A percentile compares a stretch with the other conserved stretches of the same genome.
Conservation (phyloP, 1,140 invertebrate genomes). For the Anoplolepis gracilipes region DNA sequence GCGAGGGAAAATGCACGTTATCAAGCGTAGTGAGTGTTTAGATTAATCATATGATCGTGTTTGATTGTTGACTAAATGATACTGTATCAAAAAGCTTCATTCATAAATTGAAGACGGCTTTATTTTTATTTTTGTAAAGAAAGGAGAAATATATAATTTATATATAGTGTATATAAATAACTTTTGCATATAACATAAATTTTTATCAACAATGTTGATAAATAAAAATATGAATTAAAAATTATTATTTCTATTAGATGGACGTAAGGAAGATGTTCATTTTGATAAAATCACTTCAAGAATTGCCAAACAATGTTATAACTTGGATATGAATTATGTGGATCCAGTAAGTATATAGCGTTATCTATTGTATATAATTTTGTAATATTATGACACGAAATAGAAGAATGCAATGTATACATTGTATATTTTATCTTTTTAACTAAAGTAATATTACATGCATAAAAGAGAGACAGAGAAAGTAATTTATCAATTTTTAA, state of each 20-base stretch:
- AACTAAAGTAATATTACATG: neutral
- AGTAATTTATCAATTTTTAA: neutral
- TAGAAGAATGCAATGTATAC: neutral
- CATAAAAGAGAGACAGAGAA: neutral
- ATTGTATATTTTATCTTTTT: neutral
- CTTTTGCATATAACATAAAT: too few relatives aligned
- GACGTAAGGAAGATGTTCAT: conserved; percentile 96
- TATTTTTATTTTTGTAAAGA: too few relatives aligned
- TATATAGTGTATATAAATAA: neutral
- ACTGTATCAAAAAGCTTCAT: too few relatives aligned
- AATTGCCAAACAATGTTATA: conserved; percentile 98
- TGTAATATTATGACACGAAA: neutral
- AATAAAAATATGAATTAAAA: conserved; percentile 15
- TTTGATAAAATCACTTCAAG: conserved; percentile 99
- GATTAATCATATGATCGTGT: neutral
- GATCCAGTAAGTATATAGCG: conserved; percentile 92
- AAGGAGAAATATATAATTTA: too few relatives aligned
- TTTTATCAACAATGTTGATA: neutral
- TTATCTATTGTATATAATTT: too few relatives aligned
- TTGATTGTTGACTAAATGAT: neutral
- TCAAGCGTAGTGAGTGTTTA: conserved; percentile 85
- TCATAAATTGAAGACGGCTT: too few relatives aligned
- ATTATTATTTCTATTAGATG: conserved; percentile 88
- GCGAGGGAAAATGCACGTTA: conserved; percentile 85
- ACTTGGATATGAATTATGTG: conserved; percentile 97